These are phyloP conservation scores for Eristalinus sepulchralis DNA, from an alignment of 2,888 invertebrate genomes.

Conservation along the genomic window DNA sequence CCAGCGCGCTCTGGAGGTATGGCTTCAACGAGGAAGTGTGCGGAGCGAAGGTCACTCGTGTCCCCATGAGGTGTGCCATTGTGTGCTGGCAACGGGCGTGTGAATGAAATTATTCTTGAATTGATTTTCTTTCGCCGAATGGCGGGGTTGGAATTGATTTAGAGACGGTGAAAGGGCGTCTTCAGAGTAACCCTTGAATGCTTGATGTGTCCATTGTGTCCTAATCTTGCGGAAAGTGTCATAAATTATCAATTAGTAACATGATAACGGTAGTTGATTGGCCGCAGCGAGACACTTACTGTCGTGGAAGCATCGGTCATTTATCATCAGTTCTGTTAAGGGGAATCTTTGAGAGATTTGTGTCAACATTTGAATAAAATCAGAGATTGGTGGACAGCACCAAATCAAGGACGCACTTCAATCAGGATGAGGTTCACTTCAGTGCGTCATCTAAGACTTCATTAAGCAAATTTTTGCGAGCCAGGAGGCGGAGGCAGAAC, in stretches of 20 bases:
- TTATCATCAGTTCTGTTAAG: no score
- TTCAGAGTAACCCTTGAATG: background rate
- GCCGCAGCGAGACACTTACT: background rate
- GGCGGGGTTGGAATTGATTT: background rate
- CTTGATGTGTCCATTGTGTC: background rate
- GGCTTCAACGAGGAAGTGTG: background rate
- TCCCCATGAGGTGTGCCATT: constrained; percentile 3
- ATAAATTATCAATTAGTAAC: background rate
- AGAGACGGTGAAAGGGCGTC: background rate
- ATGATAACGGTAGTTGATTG: background rate
- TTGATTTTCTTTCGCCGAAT: background rate
- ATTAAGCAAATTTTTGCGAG: no score
- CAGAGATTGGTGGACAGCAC: no score
- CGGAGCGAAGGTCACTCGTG: background rate
- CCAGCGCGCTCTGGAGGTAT: background rate
- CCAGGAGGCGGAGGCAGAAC: no score
- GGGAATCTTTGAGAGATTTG: no score
- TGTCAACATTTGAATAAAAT: no score
- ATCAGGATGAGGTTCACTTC: no score
- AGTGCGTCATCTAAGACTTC: no score
- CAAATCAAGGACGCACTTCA: no score
- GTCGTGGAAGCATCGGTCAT: background rate
- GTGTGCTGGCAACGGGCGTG: background rate
- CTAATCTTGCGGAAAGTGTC: background rate
- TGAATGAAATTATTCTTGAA: background rate